Conservation (phyloP, 1,140 invertebrate species). For the Venturia canescens region DNA sequence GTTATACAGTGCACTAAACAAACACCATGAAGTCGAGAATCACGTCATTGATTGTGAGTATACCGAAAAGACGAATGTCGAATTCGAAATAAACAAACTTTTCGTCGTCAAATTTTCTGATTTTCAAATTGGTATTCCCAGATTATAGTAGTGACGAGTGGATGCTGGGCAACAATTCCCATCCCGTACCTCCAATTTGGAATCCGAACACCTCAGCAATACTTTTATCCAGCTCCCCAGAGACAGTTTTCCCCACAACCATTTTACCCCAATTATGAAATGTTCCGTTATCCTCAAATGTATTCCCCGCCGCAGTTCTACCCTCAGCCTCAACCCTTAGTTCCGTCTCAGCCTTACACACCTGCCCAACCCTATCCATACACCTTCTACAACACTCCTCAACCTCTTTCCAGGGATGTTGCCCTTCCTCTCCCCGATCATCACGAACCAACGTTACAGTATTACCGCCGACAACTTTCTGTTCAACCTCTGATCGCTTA, state of each 20-base stretch:
- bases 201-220: neutral
- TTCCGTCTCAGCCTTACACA: neutral
- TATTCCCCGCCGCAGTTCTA: neutral
- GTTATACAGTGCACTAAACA: neutral
- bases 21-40: neutral
- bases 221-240: neutral
- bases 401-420: neutral
- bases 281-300: neutral
- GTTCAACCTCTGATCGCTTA: neutral
- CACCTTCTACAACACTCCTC: conserved; percentile 1
- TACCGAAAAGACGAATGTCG: neutral
- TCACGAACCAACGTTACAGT: neutral
- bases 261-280: conserved; percentile 1
- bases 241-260: neutral
- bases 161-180: conserved; percentile 23
- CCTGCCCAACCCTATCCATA: neutral
- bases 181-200: neutral
- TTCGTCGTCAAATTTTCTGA: too few relatives aligned
- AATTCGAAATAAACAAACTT: neutral
- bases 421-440: neutral
- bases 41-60: neutral
- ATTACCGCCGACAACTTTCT: neutral
- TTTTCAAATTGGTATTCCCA: neutral
- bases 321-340: neutral
- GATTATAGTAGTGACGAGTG: neutral